These are phyloP conservation scores for Porites cylindrica DNA, from an alignment of 92 coral and sea anemone genomes.

Conservation along the genomic window DNA sequence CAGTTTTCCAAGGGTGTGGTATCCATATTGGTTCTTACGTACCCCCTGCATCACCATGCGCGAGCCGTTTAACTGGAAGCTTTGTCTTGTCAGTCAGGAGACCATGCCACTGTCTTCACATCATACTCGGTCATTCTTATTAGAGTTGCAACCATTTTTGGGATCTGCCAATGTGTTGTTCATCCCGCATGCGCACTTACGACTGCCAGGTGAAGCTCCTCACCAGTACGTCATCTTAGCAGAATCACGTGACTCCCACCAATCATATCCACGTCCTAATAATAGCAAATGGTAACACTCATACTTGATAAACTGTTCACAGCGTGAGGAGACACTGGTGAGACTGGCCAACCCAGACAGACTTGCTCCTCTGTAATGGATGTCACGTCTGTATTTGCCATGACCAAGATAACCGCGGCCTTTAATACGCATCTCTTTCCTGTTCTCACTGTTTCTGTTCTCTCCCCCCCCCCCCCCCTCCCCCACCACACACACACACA, in stretches of 20 bases:
- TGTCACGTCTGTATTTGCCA: constrained; percentile 20
- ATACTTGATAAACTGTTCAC: constrained; percentile 23
- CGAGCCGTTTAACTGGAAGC: constrained; percentile 33
- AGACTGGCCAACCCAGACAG: constrained; percentile 10
- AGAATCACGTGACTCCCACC: constrained; percentile 55
- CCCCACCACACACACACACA: too few relatives aligned
- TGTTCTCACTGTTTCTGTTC: constrained; percentile 30
- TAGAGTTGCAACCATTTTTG: constrained; percentile 48
- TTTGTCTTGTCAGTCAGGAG: background rate
- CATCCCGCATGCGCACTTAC: constrained; percentile 77
- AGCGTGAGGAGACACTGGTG: background rate
- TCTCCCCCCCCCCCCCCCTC: too few relatives aligned
- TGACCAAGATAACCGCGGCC: background rate
- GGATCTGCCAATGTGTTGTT: constrained; percentile 46
- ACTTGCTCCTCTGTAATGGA: constrained; percentile 27
- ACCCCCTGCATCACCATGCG: constrained; percentile 25
- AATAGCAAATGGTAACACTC: constrained; percentile 4
- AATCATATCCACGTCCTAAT: constrained; percentile 46
- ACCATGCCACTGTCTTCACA: constrained; percentile 46
- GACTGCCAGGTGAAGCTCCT: constrained; percentile 38
- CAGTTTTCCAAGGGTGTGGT: constrained; percentile 45
- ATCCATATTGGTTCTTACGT: background rate
- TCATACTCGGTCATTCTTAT: constrained; percentile 49
- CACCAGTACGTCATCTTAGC: constrained; percentile 43
- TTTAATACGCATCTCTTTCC: constrained; percentile 21